Base-by-base conservation (phyloP, 2,113 vertebrate species). In the Mola mola region DNA sequence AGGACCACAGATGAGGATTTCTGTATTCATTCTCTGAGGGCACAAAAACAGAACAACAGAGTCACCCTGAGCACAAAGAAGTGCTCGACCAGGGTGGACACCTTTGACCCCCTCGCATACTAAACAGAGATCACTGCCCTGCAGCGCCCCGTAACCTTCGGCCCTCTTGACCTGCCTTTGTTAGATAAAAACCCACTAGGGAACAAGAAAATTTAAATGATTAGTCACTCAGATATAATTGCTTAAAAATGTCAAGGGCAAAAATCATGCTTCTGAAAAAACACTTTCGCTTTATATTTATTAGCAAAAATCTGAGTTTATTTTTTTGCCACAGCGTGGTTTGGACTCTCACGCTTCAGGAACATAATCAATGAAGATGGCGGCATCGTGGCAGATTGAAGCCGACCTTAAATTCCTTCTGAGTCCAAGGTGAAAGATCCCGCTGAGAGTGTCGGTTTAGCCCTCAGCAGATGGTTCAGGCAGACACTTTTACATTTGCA, bases 21-120 rank as follows among this genome's bases (percentile, higher is more conserved):
- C 62, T 82, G 24, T 77, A 75, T 78, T 66, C 73, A 42, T 69
- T 60, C 43, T 55, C 42, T 41, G 11, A 16, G 29, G 49, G 21
- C 20, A 44, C 34, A 71, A 26, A 37, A 34, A 48, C 60, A 38
- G 28, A 75, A 22, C 31, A 29, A 24, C 58, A 77, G 21, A 57
- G 61, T 64, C 13, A 33, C 31, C 37, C 41, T 63, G 47, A 62
- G 26, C 40, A 38, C 20, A 19, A 2, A 36, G 20, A 25, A 67
- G 44, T 48, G 20, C 26, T 80, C 40, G 64, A 44, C 47, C 22
- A 63, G 53, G 11, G 1, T 36, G 15, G 11, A 33, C 40, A 58
- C 49, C 68, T 78, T 78, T 62, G 48, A 68, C 68, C 53, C 16
- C 11, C 7, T 38, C 52, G 2, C 15, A 31, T 16, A 26, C 0